Base-by-base conservation (phyloP, 2,888 invertebrate species). In the Drosophila paramelanica region DNA sequence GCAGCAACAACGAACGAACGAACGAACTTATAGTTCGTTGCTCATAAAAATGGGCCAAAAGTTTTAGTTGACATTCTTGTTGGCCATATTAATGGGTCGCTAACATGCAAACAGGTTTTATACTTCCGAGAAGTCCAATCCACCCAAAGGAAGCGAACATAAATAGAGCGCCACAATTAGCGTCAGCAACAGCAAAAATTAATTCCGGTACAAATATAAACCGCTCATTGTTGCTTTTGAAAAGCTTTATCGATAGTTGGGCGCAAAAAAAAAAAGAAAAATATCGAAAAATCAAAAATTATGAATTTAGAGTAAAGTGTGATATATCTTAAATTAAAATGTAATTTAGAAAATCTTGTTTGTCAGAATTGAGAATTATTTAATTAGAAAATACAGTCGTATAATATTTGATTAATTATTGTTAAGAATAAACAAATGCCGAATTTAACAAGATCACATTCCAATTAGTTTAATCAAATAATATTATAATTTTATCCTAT, bases 31-130 rank as follows among this genome's bases (percentile, higher is more conserved):
- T 39, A 61, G 51, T 42, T 45, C 62, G 43, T 46, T 36, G 62
- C 45, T 36, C 72, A 67, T 66, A 83, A 66, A 85, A 81, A 81
- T 87, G 67, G 81, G 81, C 52, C 81, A 81, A 67, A 57, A 71
- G 43, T 74, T 72, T 66, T 58, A 76, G 72, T 77, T 77, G 77
- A 71, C 76, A 76, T 58, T 41, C 41, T 42, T 49, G 61, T 41
- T 57, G 41, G 55, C 36, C 60, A 49, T 71, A 84, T 87, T 87
- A 87, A 81, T 84, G 79, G 66, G 57, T 67, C 41, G 57, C 45
- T 64, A 57, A 47, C 81, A 81, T 84, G 81, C 81, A 71, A 81
- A 62, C 81, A 45, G 56, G 52, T 71, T 55, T 50, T 36, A 27
- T 45, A 52, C 51, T 56, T 70, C 62, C 71, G 5, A 62, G 47